Evolutionary conservation across 2,888 invertebrate genomes (phyloP).

Genomic region (Xestoiulus laeticollis): DNA sequence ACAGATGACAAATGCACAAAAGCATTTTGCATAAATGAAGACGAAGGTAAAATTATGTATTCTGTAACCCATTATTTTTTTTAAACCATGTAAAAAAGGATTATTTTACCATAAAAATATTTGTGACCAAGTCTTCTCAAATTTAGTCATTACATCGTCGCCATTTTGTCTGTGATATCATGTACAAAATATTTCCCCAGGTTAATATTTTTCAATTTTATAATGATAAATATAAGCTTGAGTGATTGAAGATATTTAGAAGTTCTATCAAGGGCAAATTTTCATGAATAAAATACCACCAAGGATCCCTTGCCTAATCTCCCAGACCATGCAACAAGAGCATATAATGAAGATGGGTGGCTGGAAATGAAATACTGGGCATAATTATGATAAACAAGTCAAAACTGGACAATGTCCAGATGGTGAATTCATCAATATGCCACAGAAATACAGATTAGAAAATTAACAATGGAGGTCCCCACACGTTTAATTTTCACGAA

Average conservation of each 20-base stretch:
- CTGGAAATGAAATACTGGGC: neutral
- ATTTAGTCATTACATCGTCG: too few relatives aligned
- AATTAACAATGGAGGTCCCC: neutral
- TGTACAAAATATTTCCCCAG: too few relatives aligned
- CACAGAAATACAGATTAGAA: neutral
- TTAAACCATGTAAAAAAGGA: neutral
- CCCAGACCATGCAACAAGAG: neutral
- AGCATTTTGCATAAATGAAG: neutral
- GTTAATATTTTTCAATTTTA: too few relatives aligned
- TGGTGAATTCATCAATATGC: neutral
- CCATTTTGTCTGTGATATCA: too few relatives aligned
- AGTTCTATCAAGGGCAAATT: too few relatives aligned
- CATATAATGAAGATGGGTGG: neutral
- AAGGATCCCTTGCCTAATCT: neutral
- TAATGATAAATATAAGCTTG: too few relatives aligned
- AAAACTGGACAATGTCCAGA: slow-evolving; percentile 25
- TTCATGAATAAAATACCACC: neutral
- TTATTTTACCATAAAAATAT: neutral
- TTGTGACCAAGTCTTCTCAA: too few relatives aligned
- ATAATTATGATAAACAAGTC: neutral
- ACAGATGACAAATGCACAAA: neutral
- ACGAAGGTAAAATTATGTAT: neutral
- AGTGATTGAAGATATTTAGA: too few relatives aligned
- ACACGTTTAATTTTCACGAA: neutral
- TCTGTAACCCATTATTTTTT: neutral